Evolutionary conservation across 2,888 invertebrate genomes (phyloP), one percentile per base, ranked within the genome.

Genomic region (Dasypogon diadema): DNA sequence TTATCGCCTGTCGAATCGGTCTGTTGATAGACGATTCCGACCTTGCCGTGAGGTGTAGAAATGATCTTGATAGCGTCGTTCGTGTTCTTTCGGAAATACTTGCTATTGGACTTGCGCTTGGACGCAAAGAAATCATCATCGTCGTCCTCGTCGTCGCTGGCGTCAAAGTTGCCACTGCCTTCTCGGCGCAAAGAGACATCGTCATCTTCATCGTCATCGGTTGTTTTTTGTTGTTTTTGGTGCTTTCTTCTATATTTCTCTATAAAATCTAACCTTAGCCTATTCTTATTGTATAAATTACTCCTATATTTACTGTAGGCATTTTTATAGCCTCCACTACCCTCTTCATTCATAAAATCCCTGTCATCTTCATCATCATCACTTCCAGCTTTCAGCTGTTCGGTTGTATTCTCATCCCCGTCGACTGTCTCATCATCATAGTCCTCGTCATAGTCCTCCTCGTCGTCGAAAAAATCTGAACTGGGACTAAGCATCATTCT

Each of bases 1-100:
- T 74, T 75, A 30, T 78, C 77, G 22, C 81, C 80, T 18, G 82
- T 12, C 2, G 18, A 30, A 42, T 76, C 82, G 75, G 84, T 84
- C 77, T 85, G 85, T 79, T 87, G 85, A 78, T 87, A 87, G 1
- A 87, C 84, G 78, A 87, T 87, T 77, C 87, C 86, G 70, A 87
- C 87, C 79, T 86, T 86, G 21, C 87, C 87, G 74, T 86, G 80
- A 1, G 87, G 87, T 37, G 87, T 87, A 3, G 86, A 86, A 75
- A 87, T 87, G 16, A 87, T 87, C 79, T 87, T 87, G 21, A 87
- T 87, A 12, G 86, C 87, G 81, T 86, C 87, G 72, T 87, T 86
- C 48, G 84, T 82, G 72, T 85, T 86, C 81, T 86, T 85, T 30
- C 85, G 83, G 78, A 85, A 85, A 78, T 87, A 87, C 24, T 84